These are phyloP conservation scores for Caenorhabditis brenneri DNA, from an alignment of 1,140 invertebrate genomes.

Conservation along the genomic window DNA sequence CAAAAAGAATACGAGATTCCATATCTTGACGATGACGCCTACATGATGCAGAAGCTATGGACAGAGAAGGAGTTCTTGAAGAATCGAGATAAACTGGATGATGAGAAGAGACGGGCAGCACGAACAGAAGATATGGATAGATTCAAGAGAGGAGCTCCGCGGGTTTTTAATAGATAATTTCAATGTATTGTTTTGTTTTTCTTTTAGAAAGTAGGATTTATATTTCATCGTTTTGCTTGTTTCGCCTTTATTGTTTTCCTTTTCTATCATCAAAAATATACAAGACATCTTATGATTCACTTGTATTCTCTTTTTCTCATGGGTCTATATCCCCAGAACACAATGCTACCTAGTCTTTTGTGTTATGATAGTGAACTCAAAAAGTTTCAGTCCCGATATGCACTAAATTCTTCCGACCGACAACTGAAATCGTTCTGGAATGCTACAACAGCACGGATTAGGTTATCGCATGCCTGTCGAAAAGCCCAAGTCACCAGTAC, in stretches of 20 bases:
- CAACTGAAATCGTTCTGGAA: not conserved
- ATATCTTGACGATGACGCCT: conserved; percentile 67
- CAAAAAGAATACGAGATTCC: conserved; percentile 68
- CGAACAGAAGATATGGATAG: conserved; percentile 49
- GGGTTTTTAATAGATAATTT: conserved; percentile 41
- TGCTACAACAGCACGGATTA: conserved; percentile 27
- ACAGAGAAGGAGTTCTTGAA: conserved; percentile 64
- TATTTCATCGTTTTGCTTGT: not conserved
- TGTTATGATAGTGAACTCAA: too few relatives aligned
- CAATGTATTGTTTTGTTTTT: not conserved
- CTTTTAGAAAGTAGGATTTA: not conserved
- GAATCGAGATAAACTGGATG: conserved; percentile 43
- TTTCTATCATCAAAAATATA: not conserved
- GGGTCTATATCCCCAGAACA: too few relatives aligned
- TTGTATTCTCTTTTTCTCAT: too few relatives aligned
- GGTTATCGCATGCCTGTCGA: not conserved
- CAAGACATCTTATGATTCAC: too few relatives aligned
- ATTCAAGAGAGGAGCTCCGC: conserved; percentile 48
- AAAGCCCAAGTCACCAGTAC: not conserved
- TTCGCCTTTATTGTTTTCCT: not conserved
- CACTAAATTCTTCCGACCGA: not conserved
- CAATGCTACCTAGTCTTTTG: too few relatives aligned
- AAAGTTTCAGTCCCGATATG: not conserved
- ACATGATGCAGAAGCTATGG: conserved; percentile 70
- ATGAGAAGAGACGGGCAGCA: not conserved